A percentile compares a stretch with the other conserved stretches of the same genome.
These are phyloP conservation scores for Ceratitis capitata DNA, from an alignment of 1,140 invertebrate species.

Conservation along the genomic window DNA sequence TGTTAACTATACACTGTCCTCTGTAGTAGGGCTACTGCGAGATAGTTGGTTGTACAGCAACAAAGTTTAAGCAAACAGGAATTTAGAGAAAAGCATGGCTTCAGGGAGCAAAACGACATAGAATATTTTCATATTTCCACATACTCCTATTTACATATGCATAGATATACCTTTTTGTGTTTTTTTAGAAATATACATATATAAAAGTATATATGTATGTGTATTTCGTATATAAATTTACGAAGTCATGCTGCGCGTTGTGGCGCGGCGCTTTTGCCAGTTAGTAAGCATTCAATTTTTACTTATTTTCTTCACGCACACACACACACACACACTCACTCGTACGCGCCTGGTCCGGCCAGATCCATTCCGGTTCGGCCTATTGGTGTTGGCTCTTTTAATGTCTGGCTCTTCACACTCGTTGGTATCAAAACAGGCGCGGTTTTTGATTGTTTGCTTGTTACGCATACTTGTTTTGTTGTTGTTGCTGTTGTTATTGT, in stretches of 20 bases:
- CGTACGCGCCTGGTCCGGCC: not conserved
- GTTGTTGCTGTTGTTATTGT: not conserved
- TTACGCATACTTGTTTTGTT: not conserved
- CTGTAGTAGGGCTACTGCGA: too few relatives aligned
- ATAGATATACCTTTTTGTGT: too few relatives aligned
- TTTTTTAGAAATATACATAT: not conserved
- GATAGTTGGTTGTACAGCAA: too few relatives aligned
- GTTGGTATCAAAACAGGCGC: slow-evolving; percentile 27
- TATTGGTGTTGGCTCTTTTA: slow-evolving; percentile 9
- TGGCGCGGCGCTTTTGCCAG: not conserved
- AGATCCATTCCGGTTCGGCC: not conserved
- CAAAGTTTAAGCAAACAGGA: too few relatives aligned
- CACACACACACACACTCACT: not conserved
- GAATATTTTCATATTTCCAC: too few relatives aligned
- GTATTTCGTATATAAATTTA: not conserved
- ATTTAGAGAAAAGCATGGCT: too few relatives aligned
- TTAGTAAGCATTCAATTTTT: slow-evolving; percentile 10
- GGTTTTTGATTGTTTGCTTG: slow-evolving; percentile 24
- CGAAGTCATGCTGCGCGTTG: not conserved
- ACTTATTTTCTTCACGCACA: not conserved
- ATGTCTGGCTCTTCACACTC: slow-evolving; percentile 20
- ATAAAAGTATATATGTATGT: not conserved
- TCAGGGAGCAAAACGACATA: too few relatives aligned
- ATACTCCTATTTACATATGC: too few relatives aligned
- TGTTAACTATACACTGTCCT: too few relatives aligned